A percentile compares a stretch with the other conserved stretches of the same genome.
Evolutionary conservation across 2,797 vertebrate genomes (phyloP).

Genomic region (Ispidina lecontei): DNA sequence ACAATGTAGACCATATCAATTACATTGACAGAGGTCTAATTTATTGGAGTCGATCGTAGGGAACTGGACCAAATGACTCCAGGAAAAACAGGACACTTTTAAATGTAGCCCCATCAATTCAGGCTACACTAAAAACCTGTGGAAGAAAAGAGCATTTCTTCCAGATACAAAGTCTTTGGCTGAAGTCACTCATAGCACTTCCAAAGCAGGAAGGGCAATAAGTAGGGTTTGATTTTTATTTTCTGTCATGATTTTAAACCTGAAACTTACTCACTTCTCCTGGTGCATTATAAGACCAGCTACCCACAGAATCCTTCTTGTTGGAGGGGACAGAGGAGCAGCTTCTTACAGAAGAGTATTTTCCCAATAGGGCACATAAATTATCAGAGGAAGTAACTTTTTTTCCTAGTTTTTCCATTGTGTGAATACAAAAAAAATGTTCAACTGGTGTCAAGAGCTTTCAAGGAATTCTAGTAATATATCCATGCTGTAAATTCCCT

Average conservation of each 20-base stretch:
- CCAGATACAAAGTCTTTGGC: background rate
- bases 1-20: conserved; percentile 6
- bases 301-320: background rate
- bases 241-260: background rate
- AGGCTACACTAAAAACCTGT: background rate
- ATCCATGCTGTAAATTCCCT: background rate
- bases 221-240: background rate
- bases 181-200: background rate
- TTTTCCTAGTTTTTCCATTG: background rate
- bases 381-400: background rate
- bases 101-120: background rate
- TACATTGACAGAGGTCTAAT: conserved; percentile 16
- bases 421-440: background rate
- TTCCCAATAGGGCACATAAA: background rate
- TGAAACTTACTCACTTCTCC: background rate
- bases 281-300: background rate
- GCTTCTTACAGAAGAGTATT: background rate
- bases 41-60: background rate
- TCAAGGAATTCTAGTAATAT: background rate
- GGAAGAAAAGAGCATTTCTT: background rate
- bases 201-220: background rate
- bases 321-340: background rate
- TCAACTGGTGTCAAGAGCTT: background rate
- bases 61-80: background rate
- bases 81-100: background rate